phyloP scores from a whole-genome alignment of 2,888 invertebrate species.

The Linnaemya tessellans region DNA sequence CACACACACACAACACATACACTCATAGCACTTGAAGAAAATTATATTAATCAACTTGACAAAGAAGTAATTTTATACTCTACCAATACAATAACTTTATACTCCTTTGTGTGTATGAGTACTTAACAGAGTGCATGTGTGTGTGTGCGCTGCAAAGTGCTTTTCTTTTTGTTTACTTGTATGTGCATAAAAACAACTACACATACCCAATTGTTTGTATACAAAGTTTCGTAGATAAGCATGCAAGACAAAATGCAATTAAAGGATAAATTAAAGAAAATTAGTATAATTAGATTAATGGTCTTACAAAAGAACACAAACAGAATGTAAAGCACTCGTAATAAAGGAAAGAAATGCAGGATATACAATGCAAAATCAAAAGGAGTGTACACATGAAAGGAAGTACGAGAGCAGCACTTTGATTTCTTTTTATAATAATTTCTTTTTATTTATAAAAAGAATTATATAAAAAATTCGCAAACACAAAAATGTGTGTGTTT shows the following conservation, averaged over 20 bases:
- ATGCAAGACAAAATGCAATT: slow-evolving; percentile 71
- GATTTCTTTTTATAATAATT: slow-evolving; percentile 37
- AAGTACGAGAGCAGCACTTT: slow-evolving; percentile 32
- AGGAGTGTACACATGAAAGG: background rate
- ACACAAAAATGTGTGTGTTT: slow-evolving; percentile 37
- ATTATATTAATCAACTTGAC: slow-evolving; percentile 70
- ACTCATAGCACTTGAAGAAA: slow-evolving; percentile 48
- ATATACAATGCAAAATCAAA: slow-evolving; percentile 19
- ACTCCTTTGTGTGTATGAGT: slow-evolving; percentile 22
- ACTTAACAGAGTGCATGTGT: background rate
- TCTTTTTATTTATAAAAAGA: background rate
- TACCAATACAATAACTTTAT: slow-evolving; percentile 46
- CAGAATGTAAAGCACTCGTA: slow-evolving; percentile 17
- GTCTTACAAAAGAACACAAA: slow-evolving; percentile 63
- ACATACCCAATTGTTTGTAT: background rate
- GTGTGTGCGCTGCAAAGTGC: slow-evolving; percentile 2
- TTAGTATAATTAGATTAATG: slow-evolving; percentile 72
- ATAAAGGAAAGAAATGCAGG: slow-evolving; percentile 22
- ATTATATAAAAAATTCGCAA: background rate
- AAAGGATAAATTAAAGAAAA: slow-evolving; percentile 72
- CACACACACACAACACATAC: slow-evolving; percentile 5
- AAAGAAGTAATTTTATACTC: slow-evolving; percentile 54
- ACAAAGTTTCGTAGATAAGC: slow-evolving; percentile 57
- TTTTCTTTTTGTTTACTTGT: slow-evolving; percentile 12
- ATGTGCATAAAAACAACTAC: background rate